Evolutionary conservation across 1,140 invertebrate species (phyloP).

Genomic region (Harlomillsia oculata): DNA sequence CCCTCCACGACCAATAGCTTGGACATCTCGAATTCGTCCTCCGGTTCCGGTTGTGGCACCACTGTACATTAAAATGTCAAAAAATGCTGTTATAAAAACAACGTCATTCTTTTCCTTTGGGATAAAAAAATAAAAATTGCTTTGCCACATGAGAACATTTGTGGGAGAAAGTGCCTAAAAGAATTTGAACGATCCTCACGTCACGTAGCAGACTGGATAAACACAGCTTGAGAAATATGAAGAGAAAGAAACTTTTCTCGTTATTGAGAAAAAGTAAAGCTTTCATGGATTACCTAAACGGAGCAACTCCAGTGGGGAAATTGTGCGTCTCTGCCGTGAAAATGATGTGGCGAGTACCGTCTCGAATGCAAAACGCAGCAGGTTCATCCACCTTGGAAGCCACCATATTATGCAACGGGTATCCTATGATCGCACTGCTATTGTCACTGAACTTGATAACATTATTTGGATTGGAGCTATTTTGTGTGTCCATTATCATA

Average conservation of each 20-base stretch:
- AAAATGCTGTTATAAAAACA: conserved; percentile 34
- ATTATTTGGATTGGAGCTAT: conserved; percentile 79
- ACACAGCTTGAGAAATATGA: too few relatives aligned
- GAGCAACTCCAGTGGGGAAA: conserved; percentile 89
- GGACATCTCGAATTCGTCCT: conserved; percentile 86
- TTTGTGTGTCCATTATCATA: conserved; percentile 85
- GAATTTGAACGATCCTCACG: too few relatives aligned
- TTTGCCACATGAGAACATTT: too few relatives aligned
- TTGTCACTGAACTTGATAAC: conserved; percentile 97
- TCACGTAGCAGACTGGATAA: too few relatives aligned
- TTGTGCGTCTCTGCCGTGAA: conserved; percentile 99
- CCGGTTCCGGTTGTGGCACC: conserved; percentile 95
- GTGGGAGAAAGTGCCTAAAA: too few relatives aligned
- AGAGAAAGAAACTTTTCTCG: too few relatives aligned
- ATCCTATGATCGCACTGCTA: conserved; percentile 88
- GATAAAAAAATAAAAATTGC: neutral
- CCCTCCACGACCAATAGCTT: conserved; percentile 73
- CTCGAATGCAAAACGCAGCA: conserved; percentile 51
- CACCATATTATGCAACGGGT: conserved; percentile 53
- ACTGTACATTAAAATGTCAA: conserved; percentile 52
- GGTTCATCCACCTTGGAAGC: conserved; percentile 52
- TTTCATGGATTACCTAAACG: conserved; percentile 57
- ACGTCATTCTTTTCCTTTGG: neutral
- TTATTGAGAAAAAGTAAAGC: too few relatives aligned
- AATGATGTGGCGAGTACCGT: conserved; percentile 74